A percentile compares a stretch with the other conserved stretches of the same genome.
Evolutionary conservation across 2,113 vertebrate genomes (phyloP).

Genomic region (Trichomycterus rosablanca): DNA sequence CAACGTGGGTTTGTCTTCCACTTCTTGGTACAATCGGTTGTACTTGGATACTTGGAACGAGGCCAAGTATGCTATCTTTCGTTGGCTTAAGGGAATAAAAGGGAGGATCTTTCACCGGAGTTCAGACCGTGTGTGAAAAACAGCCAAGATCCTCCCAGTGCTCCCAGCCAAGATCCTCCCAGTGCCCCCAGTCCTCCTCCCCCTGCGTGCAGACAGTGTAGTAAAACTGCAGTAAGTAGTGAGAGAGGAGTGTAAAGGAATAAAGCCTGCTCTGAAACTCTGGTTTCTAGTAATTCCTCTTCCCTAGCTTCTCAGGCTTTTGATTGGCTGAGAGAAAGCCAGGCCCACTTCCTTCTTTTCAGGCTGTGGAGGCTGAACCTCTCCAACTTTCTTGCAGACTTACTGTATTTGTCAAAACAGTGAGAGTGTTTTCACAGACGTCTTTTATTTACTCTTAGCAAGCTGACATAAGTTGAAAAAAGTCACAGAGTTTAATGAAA

Average conservation of each 20-base stretch:
- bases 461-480: constrained; percentile 21
- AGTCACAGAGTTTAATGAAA: constrained; percentile 12
- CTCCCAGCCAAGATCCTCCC: constrained; percentile 15
- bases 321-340: constrained; percentile 38
- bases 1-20: too few species aligned
- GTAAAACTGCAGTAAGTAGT: neutral
- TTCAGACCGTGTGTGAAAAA: neutral
- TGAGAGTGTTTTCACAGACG: too few species aligned
- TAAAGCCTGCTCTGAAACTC: neutral
- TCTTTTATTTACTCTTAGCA: constrained; percentile 1
- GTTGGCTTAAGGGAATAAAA: neutral
- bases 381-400: neutral
- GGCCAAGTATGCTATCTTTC: neutral
- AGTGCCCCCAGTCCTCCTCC: neutral
- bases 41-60: constrained; percentile 3
- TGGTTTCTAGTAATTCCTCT: too few species aligned
- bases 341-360: constrained; percentile 26
- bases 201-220: neutral
- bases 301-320: too few species aligned
- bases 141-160: neutral
- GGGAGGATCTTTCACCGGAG: constrained; percentile 8
- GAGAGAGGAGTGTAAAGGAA: neutral
- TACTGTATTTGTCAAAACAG: too few species aligned
- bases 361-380: constrained; percentile 1
- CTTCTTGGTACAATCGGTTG: too few species aligned